Evolutionary conservation across 1,140 invertebrate genomes (phyloP).

Genomic region (Psix sp.): DNA sequence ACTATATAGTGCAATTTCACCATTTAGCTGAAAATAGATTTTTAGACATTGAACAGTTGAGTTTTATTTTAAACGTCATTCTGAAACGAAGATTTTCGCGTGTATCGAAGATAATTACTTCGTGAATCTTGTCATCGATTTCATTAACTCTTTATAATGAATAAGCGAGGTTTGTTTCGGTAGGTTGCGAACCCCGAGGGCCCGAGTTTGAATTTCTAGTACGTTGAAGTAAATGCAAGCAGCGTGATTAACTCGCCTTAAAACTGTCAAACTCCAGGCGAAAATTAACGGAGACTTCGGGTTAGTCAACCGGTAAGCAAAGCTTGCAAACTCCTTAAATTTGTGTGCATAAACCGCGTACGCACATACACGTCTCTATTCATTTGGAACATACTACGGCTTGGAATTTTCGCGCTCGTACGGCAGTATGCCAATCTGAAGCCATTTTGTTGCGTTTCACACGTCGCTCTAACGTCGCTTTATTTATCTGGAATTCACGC

Average conservation of each 20-base stretch:
- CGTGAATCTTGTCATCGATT: too few relatives aligned
- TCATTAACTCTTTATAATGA: too few relatives aligned
- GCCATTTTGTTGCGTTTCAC: constrained; percentile 17
- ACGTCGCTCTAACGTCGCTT: constrained; percentile 7
- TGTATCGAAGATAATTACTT: too few relatives aligned
- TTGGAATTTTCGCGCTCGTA: constrained; percentile 25
- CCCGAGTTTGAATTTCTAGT: constrained; percentile 40
- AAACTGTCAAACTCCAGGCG: constrained; percentile 58
- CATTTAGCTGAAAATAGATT: too few relatives aligned
- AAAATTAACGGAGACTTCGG: constrained; percentile 55
- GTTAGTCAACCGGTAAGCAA: constrained; percentile 45
- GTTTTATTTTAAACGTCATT: too few relatives aligned
- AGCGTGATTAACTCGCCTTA: constrained; percentile 57
- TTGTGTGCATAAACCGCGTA: constrained; percentile 48
- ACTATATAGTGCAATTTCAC: too few relatives aligned
- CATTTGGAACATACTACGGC: constrained; percentile 14
- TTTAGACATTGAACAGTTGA: too few relatives aligned
- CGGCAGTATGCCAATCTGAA: constrained; percentile 1
- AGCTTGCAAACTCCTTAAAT: constrained; percentile 48
- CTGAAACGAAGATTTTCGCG: too few relatives aligned
- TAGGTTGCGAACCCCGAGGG: constrained; percentile 13
- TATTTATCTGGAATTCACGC: constrained; percentile 7
- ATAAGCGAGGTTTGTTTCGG: too few relatives aligned
- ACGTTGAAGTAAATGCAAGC: constrained; percentile 42
- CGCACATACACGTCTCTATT: constrained; percentile 32